Conservation (phyloP, 2,113 vertebrate genomes). For the Meriones unguiculatus region DNA sequence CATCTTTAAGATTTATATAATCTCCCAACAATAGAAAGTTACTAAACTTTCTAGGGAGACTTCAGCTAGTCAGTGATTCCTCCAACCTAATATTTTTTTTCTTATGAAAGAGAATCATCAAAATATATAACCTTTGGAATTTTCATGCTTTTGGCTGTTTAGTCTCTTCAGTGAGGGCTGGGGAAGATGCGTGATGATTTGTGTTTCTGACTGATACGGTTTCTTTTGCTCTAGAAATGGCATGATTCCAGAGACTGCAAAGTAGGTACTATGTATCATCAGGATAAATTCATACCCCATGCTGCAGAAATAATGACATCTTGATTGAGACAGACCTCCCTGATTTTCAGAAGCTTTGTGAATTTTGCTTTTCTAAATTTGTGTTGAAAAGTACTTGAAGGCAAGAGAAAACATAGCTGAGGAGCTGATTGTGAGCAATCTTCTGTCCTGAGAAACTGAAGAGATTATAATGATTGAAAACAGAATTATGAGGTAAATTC, state of each 20-base stretch:
- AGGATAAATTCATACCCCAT: not conserved
- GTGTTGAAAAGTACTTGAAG: not conserved
- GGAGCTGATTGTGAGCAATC: not conserved
- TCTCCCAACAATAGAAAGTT: not conserved
- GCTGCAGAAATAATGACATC: not conserved
- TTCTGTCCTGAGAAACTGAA: not conserved
- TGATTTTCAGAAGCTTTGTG: not conserved
- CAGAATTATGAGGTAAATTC: not conserved
- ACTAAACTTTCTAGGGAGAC: not conserved
- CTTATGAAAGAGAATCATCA: not conserved
- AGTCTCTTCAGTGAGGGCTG: not conserved
- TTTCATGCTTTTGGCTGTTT: not conserved
- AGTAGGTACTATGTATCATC: not conserved
- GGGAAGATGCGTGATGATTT: not conserved
- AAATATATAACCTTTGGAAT: not conserved
- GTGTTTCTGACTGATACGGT: not conserved
- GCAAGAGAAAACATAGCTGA: not conserved
- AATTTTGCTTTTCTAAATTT: constrained; percentile 17
- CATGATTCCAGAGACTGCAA: not conserved
- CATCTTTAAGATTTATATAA: not conserved
- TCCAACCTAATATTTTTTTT: not conserved
- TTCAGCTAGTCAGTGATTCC: not conserved
- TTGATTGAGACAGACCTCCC: not conserved
- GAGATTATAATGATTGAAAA: constrained; percentile 15
- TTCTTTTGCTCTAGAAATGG: not conserved